Percentiles rank a stretch among this genome's conserved stretches.
These are phyloP conservation scores for Sarcophaga variegata DNA, from an alignment of 2,888 invertebrate species.

Conservation along the genomic window DNA sequence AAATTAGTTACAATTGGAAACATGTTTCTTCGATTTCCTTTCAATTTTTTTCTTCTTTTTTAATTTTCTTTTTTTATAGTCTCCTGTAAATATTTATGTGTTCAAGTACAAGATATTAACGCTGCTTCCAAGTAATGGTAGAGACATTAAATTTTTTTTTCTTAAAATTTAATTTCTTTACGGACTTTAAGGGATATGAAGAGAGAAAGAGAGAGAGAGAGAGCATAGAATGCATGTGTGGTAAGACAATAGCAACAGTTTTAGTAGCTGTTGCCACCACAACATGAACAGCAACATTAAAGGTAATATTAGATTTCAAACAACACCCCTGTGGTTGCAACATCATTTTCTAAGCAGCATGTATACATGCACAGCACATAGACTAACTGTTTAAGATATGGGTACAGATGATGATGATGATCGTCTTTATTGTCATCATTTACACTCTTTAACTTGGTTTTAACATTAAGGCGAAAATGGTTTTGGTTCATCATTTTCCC, in stretches of 20 bases:
- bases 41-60: neutral
- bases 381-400: too few relatives aligned
- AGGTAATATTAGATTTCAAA: neutral
- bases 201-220: too few relatives aligned
- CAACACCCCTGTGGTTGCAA: conserved; percentile 34
- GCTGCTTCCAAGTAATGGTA: neutral
- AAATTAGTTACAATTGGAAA: conserved; percentile 64
- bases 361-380: too few relatives aligned
- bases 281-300: neutral
- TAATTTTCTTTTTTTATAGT: neutral
- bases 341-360: neutral
- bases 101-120: neutral
- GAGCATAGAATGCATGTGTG: conserved; percentile 31
- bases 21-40: conserved; percentile 66
- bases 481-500: too few relatives aligned
- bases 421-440: too few relatives aligned
- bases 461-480: too few relatives aligned
- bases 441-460: too few relatives aligned
- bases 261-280: neutral
- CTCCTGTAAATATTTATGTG: neutral
- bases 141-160: conserved; percentile 28
- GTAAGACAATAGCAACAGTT: conserved; percentile 17
- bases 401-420: too few relatives aligned
- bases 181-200: conserved; percentile 31
- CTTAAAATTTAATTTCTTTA: conserved; percentile 39